Conservation (phyloP, 2,888 invertebrate species). For the Drosophila recens region DNA sequence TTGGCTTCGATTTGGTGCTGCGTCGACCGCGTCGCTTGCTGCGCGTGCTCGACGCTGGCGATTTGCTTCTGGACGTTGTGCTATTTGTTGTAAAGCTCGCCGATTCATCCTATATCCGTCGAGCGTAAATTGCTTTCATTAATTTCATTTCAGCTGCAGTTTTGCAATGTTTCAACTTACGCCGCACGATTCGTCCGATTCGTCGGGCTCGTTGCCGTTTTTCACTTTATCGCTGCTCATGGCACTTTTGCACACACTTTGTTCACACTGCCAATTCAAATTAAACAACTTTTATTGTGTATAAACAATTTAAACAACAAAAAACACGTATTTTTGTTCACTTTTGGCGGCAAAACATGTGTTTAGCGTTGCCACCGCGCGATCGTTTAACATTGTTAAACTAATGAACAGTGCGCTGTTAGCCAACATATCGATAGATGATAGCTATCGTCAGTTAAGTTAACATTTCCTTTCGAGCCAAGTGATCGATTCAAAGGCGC, state of each 20-base stretch:
- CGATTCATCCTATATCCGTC: slow-evolving; percentile 77
- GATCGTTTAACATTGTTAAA: slow-evolving; percentile 31
- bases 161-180: slow-evolving; percentile 70
- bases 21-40: slow-evolving; percentile 73
- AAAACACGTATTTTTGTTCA: slow-evolving; percentile 38
- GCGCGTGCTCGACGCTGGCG: slow-evolving; percentile 78
- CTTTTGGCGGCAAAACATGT: slow-evolving; percentile 68
- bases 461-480: background rate
- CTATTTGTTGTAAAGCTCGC: slow-evolving; percentile 83
- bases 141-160: slow-evolving; percentile 7
- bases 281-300: slow-evolving; percentile 26
- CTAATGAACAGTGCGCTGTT: slow-evolving; percentile 17
- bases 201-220: slow-evolving; percentile 73
- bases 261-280: slow-evolving; percentile 14
- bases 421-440: slow-evolving; percentile 33
- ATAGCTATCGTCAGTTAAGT: slow-evolving; percentile 8
- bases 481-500: slow-evolving; percentile 9
- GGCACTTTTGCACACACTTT: slow-evolving; percentile 34
- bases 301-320: slow-evolving; percentile 39
- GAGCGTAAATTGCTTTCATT: slow-evolving; percentile 28
- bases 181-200: slow-evolving; percentile 80
- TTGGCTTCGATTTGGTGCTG: slow-evolving; percentile 74
- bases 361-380: slow-evolving; percentile 49
- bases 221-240: slow-evolving; percentile 79
- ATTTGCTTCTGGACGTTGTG: slow-evolving; percentile 84